Evolutionary conservation across 1,140 invertebrate species (phyloP), one percentile per base, ranked within the genome.

Genomic region (Lasioglossum baleicum): DNA sequence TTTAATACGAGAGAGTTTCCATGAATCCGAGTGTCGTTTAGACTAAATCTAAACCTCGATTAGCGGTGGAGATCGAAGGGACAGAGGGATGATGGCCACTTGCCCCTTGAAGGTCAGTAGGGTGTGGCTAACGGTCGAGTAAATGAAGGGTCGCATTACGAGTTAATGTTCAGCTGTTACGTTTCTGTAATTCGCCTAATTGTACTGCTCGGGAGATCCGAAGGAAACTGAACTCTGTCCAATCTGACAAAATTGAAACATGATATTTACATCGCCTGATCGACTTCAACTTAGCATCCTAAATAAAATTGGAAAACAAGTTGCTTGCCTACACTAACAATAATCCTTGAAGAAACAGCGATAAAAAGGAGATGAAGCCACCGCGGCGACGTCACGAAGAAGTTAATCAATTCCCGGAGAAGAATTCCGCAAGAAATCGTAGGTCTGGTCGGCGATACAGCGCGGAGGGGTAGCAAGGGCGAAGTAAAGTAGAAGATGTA

Each of bases 121-220:
- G 70, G 89, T 88, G 90, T 88, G 90, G 88, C 89, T 92, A 92
- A 92, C 90, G 90, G 87, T 86, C 90, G 90, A 92, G 90, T 92
- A 92, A 93, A 93, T 92, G 92, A 93, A 92, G 92, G 92, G 91
- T 92, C 90, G 87, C 91, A 92, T 92, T 93, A 90, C 90, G 90
- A 92, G 91, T 92, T 92, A 93, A 93, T 91, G 92, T 90, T 92
- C 92, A 92, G 91, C 92, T 93, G 91, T 93, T 93, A 93, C 91
- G 91, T 79, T 73, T 65, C 35, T 92, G 92, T 88, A 90, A 93
- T 92, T 93, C 91, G 86, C 86, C 90, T 93, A 93, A 93, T 93
- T 92, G 91, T 84, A 90, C 86, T 75, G 87, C 88, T 87, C 81
- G 72, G 83, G 87, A 82, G 87, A 83, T 84, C 66, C 77, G 67